Conservation (phyloP, 2,113 vertebrate genomes). For the Neogobius melanostomus region DNA sequence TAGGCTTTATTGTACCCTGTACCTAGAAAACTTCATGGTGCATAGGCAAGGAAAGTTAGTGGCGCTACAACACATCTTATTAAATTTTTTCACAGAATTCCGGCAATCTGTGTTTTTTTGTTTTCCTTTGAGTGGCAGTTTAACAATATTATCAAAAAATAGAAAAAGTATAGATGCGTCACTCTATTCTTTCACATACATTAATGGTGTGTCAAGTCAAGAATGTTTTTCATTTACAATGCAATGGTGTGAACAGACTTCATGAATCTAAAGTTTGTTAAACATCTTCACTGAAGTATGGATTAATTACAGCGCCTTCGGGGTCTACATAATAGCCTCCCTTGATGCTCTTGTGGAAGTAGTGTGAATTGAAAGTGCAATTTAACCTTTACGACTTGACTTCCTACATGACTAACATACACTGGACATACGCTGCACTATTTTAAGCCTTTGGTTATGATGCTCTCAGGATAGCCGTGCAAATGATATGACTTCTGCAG, state of each 20-base stretch:
- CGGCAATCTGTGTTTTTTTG: too few species aligned
- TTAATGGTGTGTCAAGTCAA: too few species aligned
- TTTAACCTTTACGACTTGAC: slow-evolving; percentile 1
- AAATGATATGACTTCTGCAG: slow-evolving; percentile 22
- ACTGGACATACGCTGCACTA: not conserved
- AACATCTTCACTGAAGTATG: not conserved
- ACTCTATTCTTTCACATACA: too few species aligned
- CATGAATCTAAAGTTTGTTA: slow-evolving; percentile 3
- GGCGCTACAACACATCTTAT: too few species aligned
- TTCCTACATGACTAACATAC: slow-evolving; percentile 12
- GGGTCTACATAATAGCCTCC: not conserved
- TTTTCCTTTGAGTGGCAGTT: too few species aligned
- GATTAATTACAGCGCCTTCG: slow-evolving; percentile 3
- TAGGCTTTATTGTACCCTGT: too few species aligned
- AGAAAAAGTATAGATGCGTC: too few species aligned
- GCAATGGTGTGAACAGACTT: not conserved
- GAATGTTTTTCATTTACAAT: not conserved
- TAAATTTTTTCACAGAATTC: too few species aligned
- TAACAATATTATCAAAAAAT: too few species aligned
- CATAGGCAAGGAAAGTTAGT: too few species aligned
- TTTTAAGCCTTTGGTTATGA: slow-evolving; percentile 7
- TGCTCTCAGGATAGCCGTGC: slow-evolving; percentile 24
- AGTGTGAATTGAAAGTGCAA: not conserved
- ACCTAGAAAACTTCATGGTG: too few species aligned
- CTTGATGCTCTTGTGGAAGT: slow-evolving; percentile 1